Conservation (phyloP, 2,888 invertebrate genomes). For the Quadroppia sp. region DNA sequence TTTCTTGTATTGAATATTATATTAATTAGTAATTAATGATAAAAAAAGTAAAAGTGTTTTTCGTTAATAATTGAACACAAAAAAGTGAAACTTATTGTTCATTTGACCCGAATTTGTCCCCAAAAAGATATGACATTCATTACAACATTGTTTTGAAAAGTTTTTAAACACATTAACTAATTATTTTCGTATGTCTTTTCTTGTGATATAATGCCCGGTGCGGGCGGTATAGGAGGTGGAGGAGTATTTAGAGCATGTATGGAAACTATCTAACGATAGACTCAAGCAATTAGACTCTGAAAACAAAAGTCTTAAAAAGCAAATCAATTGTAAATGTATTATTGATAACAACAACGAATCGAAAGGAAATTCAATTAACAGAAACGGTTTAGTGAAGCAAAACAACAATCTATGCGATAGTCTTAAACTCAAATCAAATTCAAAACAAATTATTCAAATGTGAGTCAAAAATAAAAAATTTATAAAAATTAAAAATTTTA, state of each 20-base stretch:
- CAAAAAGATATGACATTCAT: no score
- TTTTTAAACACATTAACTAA: no score
- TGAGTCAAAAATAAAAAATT: neutral
- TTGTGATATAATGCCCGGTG: no score
- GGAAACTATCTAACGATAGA: slow-evolving; percentile 52
- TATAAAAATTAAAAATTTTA: no score
- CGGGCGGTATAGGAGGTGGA: slow-evolving; percentile 52
- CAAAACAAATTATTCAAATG: slow-evolving; percentile 10
- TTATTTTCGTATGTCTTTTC: no score
- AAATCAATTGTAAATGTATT: slow-evolving; percentile 32
- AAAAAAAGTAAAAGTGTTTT: no score
- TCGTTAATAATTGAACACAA: no score
- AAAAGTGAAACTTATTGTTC: no score
- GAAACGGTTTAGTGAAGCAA: neutral
- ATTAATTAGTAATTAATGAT: no score
- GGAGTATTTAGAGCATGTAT: slow-evolving; percentile 53
- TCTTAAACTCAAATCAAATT: slow-evolving; percentile 26
- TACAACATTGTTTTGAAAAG: no score
- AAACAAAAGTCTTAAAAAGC: slow-evolving; percentile 46
- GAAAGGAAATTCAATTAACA: slow-evolving; percentile 9
- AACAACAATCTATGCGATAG: slow-evolving; percentile 29
- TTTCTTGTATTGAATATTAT: no score
- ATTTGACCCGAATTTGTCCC: no score
- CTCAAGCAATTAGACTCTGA: slow-evolving; percentile 48
- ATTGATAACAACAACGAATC: slow-evolving; percentile 1